A percentile compares a stretch with the other conserved stretches of the same genome.
Evolutionary conservation across 2,797 vertebrate genomes (phyloP).

Genomic region (Oophaga sylvatica): DNA sequence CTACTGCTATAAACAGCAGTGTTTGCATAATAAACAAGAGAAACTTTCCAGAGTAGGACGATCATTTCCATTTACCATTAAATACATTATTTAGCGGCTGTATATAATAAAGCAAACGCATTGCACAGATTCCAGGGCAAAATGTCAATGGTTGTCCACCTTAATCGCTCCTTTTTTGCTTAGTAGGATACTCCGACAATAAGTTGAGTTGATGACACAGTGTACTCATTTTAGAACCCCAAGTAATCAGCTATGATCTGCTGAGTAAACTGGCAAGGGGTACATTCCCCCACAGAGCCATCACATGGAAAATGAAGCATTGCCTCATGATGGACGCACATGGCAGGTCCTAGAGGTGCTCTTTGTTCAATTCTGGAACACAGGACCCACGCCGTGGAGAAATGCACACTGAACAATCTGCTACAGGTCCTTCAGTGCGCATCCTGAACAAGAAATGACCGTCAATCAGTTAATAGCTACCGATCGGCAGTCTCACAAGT

Average conservation of each 20-base stretch:
- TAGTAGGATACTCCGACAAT: neutral
- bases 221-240: neutral
- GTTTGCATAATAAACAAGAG: slow-evolving; percentile 23
- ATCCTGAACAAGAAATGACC: too few species aligned
- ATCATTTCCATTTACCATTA: neutral
- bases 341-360: neutral
- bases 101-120: neutral
- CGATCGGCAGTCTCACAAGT: too few species aligned
- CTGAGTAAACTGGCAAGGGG: neutral
- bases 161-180: neutral
- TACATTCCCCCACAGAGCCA: neutral
- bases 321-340: neutral
- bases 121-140: neutral
- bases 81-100: neutral
- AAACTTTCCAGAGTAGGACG: neutral
- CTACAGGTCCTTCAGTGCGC: too few species aligned
- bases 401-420: too few species aligned
- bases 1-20: neutral
- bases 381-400: too few species aligned
- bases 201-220: neutral
- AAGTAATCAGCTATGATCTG: neutral
- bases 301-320: neutral
- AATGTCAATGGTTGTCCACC: neutral
- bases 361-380: too few species aligned
- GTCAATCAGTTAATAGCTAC: too few species aligned